Evolutionary conservation across 2,113 vertebrate genomes (phyloP), one percentile per base, ranked within the genome.

Genomic region (Mus pahari): DNA sequence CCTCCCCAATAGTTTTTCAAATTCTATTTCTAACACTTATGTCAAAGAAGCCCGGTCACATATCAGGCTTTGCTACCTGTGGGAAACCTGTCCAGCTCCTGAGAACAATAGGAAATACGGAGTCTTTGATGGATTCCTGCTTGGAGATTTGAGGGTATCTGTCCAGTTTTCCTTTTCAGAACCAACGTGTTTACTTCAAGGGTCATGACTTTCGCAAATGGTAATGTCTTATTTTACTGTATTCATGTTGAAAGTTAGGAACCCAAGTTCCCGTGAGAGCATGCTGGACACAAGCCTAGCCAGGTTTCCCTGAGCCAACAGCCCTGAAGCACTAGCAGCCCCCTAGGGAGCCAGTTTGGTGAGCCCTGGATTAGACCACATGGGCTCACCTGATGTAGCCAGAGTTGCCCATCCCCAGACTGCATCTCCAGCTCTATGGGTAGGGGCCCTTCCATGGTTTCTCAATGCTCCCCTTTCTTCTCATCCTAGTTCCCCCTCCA

Each of bases 1-100:
- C n/a, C n/a, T n/a, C n/a, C n/a, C 42, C 86, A 55, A 33, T 60
- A 7, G 75, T 92, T 86, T 94, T 89, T 92, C 36, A 75, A 26
- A 64, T 64, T 75, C 5, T 45, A 5, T 87, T 83, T 73, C 73
- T 77, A 73, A 33, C 39, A 79, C 20, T 1, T 13, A 31, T n/a
- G 48, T 55, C 53, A 71, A 4, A 58, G 45, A 87, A 92, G 17
- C 45, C 75, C 17, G 17, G 3, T 26, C 12, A 19, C 5, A 28
- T 36, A 26, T 86, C 68, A 66, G 39, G 70, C 53, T 26, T 81
- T 68, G 42, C 58, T 24, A 14, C 55, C 83, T 16, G 16, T n/a
- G 2, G 20, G 42, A 90, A 50, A 50, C 19, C 71, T 17, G 31
- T 45, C 45, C 14, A 10, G 7, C 78, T 81, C 71, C 71, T 42